phyloP scores from a whole-genome alignment of 1,140 invertebrate species.

The Pentalonia nigronervosa region DNA sequence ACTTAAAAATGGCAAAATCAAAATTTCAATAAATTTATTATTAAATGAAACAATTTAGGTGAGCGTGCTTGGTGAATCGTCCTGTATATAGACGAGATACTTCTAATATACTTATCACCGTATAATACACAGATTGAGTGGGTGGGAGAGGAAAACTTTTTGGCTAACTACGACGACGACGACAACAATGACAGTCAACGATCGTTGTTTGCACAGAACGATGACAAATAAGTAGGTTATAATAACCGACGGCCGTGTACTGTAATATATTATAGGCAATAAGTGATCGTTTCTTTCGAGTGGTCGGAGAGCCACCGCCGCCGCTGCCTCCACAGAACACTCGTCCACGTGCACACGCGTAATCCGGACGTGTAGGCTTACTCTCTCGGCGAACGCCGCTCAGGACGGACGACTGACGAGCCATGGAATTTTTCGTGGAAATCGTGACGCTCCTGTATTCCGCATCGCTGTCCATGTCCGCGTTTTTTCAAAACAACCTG shows the following conservation, averaged over 20 bases:
- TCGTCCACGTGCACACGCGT: not conserved
- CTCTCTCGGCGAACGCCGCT: not conserved
- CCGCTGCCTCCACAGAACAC: no score
- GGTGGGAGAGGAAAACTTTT: not conserved
- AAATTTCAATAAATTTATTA: not conserved
- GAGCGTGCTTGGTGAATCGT: not conserved
- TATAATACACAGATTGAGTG: not conserved
- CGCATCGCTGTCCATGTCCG: conserved; percentile 50
- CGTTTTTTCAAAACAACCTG: conserved; percentile 55
- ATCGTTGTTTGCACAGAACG: not conserved
- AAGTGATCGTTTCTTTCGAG: not conserved
- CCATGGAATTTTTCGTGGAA: conserved; percentile 32
- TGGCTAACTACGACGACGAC: not conserved
- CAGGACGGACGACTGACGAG: not conserved
- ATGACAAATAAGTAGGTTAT: not conserved
- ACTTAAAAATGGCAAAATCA: no score
- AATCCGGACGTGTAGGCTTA: not conserved
- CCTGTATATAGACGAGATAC: not conserved
- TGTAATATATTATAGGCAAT: not conserved
- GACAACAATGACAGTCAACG: not conserved
- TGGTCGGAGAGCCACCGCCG: not conserved
- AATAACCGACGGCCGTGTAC: not conserved
- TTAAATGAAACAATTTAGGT: not conserved
- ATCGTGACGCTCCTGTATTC: conserved; percentile 58
- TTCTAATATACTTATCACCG: not conserved